These are phyloP conservation scores for Brachionus koreanus DNA, from an alignment of 1,140 invertebrate genomes.

Conservation along the genomic window DNA sequence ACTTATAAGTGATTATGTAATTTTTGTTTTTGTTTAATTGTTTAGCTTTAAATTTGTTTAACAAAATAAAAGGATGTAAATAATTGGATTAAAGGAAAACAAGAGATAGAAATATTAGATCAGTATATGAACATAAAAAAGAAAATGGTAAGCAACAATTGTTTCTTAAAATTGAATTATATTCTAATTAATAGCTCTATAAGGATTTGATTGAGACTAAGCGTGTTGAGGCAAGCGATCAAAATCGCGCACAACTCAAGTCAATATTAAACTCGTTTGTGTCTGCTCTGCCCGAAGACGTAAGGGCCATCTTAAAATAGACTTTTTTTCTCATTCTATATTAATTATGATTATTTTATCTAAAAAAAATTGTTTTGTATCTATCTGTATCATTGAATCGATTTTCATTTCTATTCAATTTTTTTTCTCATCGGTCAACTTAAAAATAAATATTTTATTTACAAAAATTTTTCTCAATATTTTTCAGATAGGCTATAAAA, in stretches of 20 bases:
- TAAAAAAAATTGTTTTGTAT: constrained; percentile 10
- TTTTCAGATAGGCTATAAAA: too few relatives aligned
- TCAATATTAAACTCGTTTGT: constrained; percentile 8
- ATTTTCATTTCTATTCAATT: background rate
- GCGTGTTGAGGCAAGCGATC: background rate
- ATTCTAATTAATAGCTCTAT: background rate
- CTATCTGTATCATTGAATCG: background rate
- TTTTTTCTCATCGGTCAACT: background rate
- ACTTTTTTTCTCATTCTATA: background rate
- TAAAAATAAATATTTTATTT: too few relatives aligned
- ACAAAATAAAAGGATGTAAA: constrained; percentile 40
- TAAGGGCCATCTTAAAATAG: constrained; percentile 22
- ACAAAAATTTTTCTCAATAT: too few relatives aligned
- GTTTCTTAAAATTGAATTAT: background rate
- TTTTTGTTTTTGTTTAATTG: background rate
- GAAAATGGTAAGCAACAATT: background rate
- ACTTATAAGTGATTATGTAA: constrained; percentile 27
- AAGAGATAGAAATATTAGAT: constrained; percentile 40
- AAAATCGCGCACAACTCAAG: background rate
- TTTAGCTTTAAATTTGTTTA: background rate
- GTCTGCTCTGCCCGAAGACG: constrained; percentile 27
- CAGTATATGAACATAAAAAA: constrained; percentile 43
- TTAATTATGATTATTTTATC: background rate
- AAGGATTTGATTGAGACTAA: constrained; percentile 35
- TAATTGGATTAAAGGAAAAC: constrained; percentile 40